Evolutionary conservation across 2,113 vertebrate species (phyloP).

Genomic region (Petrocephalus microphthalmus): DNA sequence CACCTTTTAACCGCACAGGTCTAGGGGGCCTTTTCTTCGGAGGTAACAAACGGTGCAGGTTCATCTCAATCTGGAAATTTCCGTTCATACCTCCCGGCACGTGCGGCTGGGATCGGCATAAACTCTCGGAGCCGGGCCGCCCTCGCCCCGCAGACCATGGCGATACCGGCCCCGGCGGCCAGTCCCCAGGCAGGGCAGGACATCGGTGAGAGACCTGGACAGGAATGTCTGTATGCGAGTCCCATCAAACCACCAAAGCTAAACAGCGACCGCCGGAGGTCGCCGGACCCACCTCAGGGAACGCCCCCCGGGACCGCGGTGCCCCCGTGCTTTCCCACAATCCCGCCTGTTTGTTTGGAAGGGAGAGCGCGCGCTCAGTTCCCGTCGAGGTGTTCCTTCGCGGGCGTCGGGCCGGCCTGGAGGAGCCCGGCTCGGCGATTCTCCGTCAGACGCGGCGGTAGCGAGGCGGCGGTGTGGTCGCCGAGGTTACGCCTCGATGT

Average conservation of each 20-base stretch:
- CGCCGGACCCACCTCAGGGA: background rate
- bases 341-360: background rate
- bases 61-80: background rate
- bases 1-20: background rate
- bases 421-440: background rate
- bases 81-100: background rate
- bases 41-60: background rate
- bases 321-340: background rate
- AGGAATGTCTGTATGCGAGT: background rate
- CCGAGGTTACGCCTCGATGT: background rate
- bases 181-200: background rate
- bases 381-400: background rate
- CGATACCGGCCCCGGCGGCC: background rate
- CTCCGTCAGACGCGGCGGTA: background rate
- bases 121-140: background rate
- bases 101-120: background rate
- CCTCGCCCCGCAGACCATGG: background rate
- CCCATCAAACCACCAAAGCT: background rate
- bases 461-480: background rate
- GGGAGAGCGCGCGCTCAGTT: background rate
- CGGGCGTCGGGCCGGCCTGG: background rate
- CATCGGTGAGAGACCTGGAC: too few relatives aligned
- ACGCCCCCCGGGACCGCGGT: background rate
- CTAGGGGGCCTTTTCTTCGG: background rate
- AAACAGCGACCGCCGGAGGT: background rate